Conservation (phyloP, 2,888 invertebrate species). For the Ptychoptera contaminata region DNA sequence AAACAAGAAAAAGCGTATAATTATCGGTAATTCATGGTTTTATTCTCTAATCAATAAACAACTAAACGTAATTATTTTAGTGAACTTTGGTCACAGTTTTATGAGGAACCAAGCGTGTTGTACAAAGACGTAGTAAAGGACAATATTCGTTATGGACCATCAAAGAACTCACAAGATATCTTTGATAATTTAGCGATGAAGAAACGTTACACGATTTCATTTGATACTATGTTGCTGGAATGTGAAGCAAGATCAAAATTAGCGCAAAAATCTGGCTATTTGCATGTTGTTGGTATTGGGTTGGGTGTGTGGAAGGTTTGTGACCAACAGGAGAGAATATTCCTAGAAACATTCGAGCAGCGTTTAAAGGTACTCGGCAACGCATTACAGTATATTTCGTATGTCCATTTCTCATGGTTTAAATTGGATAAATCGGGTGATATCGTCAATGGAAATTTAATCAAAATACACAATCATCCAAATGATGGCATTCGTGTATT, state of each 20-base stretch:
- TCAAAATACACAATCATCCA: conserved; percentile 18
- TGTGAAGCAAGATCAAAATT: conserved; percentile 39
- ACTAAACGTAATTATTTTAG: neutral
- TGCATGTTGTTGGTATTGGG: conserved; percentile 51
- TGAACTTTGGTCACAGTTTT: conserved; percentile 20
- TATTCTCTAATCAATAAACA: conserved; percentile 12
- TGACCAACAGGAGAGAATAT: conserved; percentile 43
- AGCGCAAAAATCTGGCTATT: conserved; percentile 36
- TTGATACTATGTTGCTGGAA: conserved; percentile 46
- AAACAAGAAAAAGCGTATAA: neutral
- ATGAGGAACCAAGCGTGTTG: conserved; percentile 13
- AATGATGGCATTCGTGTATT: conserved; percentile 34
- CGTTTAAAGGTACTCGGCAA: conserved; percentile 35
- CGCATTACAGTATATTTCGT: conserved; percentile 37
- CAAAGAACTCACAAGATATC: conserved; percentile 19
- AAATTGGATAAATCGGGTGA: conserved; percentile 31
- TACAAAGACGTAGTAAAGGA: conserved; percentile 6
- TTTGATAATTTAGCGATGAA: conserved; percentile 27
- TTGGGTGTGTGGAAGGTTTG: conserved; percentile 50
- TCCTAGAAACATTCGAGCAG: conserved; percentile 45
- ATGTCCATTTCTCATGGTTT: conserved; percentile 52
- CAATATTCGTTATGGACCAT: conserved; percentile 18
- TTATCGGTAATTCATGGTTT: conserved; percentile 15
- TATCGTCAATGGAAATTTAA: conserved; percentile 30
- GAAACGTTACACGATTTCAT: conserved; percentile 35